phyloP scores from a whole-genome alignment of 1,140 invertebrate genomes.

The Chrysoperla carnea region DNA sequence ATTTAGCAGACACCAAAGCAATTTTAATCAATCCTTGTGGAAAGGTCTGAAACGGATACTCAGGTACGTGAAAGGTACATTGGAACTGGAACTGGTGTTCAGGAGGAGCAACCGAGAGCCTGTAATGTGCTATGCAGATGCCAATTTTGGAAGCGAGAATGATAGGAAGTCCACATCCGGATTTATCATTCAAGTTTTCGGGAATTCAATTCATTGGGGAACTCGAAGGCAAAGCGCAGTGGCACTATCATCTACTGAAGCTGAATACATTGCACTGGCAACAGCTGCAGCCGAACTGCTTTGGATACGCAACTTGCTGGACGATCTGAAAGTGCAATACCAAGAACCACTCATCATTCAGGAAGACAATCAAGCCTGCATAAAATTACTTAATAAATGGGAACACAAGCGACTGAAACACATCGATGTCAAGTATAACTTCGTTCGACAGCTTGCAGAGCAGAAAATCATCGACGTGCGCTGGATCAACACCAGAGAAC shows the following conservation, averaged over 20 bases:
- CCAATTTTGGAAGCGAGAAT: conserved; percentile 14
- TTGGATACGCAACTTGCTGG: conserved; percentile 14
- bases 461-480: too few species aligned
- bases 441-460: too few species aligned
- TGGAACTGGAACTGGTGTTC: too few species aligned
- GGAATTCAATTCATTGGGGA: conserved; percentile 8
- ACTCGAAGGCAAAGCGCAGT: conserved; percentile 8
- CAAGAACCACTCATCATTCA: conserved; percentile 5
- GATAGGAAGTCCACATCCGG: conserved; percentile 13
- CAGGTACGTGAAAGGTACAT: too few species aligned
- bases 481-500: too few species aligned
- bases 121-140: conserved; percentile 17
- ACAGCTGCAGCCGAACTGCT: too few species aligned
- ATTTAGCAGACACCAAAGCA: too few species aligned
- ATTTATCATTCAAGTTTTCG: conserved; percentile 14
- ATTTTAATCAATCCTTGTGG: too few species aligned
- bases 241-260: conserved; percentile 24
- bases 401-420: conserved; percentile 13
- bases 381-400: conserved; percentile 18
- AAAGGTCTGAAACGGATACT: too few species aligned
- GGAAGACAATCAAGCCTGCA: conserved; percentile 16
- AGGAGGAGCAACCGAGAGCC: too few species aligned
- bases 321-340: conserved; percentile 9
- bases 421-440: conserved; percentile 13
- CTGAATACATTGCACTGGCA: conserved; percentile 20